phyloP scores from a whole-genome alignment of 1,140 invertebrate species.

The Heliconius congener region DNA sequence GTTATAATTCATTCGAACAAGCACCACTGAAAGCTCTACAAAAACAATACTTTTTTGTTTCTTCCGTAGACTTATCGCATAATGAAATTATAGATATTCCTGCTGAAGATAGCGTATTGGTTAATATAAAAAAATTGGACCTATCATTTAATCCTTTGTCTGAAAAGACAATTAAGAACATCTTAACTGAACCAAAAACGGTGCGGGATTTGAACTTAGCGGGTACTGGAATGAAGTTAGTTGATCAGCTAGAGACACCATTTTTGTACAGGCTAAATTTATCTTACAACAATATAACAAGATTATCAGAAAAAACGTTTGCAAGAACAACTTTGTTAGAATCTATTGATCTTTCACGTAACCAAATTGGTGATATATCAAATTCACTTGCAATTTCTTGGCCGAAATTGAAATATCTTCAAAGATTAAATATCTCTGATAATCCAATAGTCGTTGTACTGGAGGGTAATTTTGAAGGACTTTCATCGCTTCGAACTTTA shows the following conservation, averaged over 20 bases:
- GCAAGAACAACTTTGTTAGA: slow-evolving; percentile 90
- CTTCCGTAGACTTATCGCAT: slow-evolving; percentile 88
- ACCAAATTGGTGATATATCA: slow-evolving; percentile 84
- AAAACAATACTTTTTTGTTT: slow-evolving; percentile 91
- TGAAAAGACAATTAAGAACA: slow-evolving; percentile 86
- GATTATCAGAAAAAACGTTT: slow-evolving; percentile 85
- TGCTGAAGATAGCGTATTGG: slow-evolving; percentile 91
- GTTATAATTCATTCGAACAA: slow-evolving; percentile 88
- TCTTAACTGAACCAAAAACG: slow-evolving; percentile 94
- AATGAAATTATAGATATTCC: slow-evolving; percentile 91
- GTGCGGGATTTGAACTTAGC: slow-evolving; percentile 91
- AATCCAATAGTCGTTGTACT: slow-evolving; percentile 89
- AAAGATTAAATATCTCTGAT: slow-evolving; percentile 88
- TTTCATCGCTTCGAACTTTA: slow-evolving; percentile 85
- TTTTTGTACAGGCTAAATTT: slow-evolving; percentile 92
- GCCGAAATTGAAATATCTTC: slow-evolving; percentile 85
- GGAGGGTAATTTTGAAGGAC: slow-evolving; percentile 87
- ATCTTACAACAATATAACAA: slow-evolving; percentile 88
- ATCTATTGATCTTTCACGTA: slow-evolving; percentile 89
- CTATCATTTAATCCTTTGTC: slow-evolving; percentile 92
- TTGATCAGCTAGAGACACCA: slow-evolving; percentile 91
- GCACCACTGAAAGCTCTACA: slow-evolving; percentile 90
- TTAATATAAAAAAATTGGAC: slow-evolving; percentile 93
- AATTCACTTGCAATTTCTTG: slow-evolving; percentile 84
- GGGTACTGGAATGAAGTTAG: slow-evolving; percentile 86